Evolutionary conservation across 2,888 invertebrate species (phyloP).

Genomic region (Unio delphinus): DNA sequence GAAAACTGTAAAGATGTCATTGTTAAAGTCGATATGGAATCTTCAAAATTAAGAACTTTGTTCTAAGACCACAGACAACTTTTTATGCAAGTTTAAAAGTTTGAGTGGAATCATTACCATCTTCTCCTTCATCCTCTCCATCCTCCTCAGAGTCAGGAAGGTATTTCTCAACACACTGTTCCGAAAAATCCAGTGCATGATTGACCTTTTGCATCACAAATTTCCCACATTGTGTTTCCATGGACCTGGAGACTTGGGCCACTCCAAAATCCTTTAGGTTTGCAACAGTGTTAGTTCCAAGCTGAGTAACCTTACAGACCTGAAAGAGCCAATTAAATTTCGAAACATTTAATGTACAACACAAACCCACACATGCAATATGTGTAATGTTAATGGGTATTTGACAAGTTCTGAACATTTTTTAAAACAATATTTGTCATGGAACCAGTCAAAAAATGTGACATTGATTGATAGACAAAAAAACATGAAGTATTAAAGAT

Average conservation of each 20-base stretch:
- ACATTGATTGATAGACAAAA: too few relatives aligned
- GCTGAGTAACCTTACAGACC: conserved; percentile 35
- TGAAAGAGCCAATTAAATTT: conserved; percentile 7
- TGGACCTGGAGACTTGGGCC: conserved; percentile 42
- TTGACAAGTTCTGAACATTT: too few relatives aligned
- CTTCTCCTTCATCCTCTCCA: conserved; percentile 25
- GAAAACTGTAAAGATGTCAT: background rate
- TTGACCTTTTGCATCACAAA: conserved; percentile 75
- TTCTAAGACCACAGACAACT: background rate
- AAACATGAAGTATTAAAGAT: too few relatives aligned
- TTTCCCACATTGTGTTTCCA: conserved; percentile 54
- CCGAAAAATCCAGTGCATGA: conserved; percentile 79
- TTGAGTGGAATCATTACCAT: background rate
- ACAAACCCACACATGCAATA: too few relatives aligned
- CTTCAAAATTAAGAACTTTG: too few relatives aligned
- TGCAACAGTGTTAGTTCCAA: conserved; percentile 26
- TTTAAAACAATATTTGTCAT: too few relatives aligned
- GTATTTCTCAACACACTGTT: conserved; percentile 83
- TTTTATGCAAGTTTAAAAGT: background rate
- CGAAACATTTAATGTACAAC: too few relatives aligned
- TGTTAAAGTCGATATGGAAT: too few relatives aligned
- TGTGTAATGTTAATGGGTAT: too few relatives aligned
- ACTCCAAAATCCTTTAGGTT: conserved; percentile 47
- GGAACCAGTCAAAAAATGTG: too few relatives aligned
- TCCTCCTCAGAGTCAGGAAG: conserved; percentile 74